Evolutionary conservation across 2,888 invertebrate species (phyloP), one percentile per base, ranked within the genome.

Genomic region (Agonopterix subpropinquella): DNA sequence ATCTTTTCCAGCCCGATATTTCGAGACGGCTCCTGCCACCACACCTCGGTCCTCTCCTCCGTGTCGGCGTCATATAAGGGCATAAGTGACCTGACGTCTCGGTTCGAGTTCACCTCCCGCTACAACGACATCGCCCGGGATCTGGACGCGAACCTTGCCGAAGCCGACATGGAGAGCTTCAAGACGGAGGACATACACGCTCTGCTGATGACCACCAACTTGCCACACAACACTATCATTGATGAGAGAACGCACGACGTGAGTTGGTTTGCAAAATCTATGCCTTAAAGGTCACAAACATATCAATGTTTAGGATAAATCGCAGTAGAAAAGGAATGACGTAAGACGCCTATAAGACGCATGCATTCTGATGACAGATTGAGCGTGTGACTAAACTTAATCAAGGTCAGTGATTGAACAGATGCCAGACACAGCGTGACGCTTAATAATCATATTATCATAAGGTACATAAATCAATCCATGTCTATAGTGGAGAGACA

Each of bases 91-190:
- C 80, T 91, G 56, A 77, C 87, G 43, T 86, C 89, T 41, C 79
- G 84, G 49, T 86, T 88, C 70, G 88, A 88, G 60, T 88, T 84
- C 70, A 84, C 85, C 9, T 90, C 91, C 43, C 94, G 95, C 68
- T 96, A 96, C 79, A 96, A 96, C 80, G 95, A 95, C 73, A 88
- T 96, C 70, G 93, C 96, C 41, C 91, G 95, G 74, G 96, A 96
- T 78, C 91, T 97, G 83, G 97, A 97, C 84, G 96, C 96, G 54
- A 97, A 97, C 81, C 91, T 97, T 67, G 97, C 97, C 42, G 96
- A 97, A 83, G 96, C 96, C 50, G 97, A 97, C 82, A 97, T 97
- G 94, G 97, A 97, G 81, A 95, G 96, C 78, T 97, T 97, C 84
- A 92, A 94, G 61, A 95, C 96, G 15, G 95, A 96, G 82, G 97